Percentiles rank a stretch among this genome's conserved stretches.
These are phyloP conservation scores for Lamprotornis superbus DNA, from an alignment of 2,113 vertebrate genomes.

Conservation along the genomic window DNA sequence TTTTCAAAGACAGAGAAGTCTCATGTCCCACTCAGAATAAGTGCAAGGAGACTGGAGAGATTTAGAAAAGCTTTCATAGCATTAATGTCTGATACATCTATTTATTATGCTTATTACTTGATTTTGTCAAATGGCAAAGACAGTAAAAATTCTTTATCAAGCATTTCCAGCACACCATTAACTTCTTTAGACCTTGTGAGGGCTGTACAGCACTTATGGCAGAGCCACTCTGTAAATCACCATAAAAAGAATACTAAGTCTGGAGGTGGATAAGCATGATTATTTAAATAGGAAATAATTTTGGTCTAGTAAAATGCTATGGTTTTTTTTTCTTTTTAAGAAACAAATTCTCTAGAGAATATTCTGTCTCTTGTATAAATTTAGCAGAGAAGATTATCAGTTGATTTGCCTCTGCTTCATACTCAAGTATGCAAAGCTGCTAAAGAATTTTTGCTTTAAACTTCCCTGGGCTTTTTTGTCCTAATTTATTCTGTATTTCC, in stretches of 20 bases:
- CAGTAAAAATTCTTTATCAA: neutral
- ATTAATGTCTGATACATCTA: neutral
- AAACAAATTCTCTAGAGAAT: neutral
- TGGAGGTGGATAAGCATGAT: neutral
- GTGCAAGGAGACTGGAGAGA: neutral
- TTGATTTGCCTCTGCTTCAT: slow-evolving; percentile 31
- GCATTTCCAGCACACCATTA: neutral
- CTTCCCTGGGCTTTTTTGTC: slow-evolving; percentile 31
- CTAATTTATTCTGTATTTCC: slow-evolving; percentile 42
- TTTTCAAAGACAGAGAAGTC: neutral
- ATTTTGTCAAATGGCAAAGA: neutral
- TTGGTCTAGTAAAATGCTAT: neutral
- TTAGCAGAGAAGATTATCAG: slow-evolving; percentile 28
- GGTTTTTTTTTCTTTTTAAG: neutral
- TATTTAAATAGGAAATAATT: slow-evolving; percentile 22
- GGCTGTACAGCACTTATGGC: neutral
- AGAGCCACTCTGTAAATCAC: neutral
- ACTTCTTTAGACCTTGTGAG: neutral
- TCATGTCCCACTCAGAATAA: neutral
- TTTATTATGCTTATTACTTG: neutral
- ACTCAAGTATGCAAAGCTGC: slow-evolving; percentile 51
- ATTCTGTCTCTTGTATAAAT: slow-evolving; percentile 26
- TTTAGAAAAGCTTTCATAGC: neutral
- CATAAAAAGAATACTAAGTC: neutral
- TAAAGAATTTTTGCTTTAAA: slow-evolving; percentile 58